These are phyloP conservation scores for Chaunax sp. DNA, from an alignment of 2,797 vertebrate genomes.

Conservation along the genomic window DNA sequence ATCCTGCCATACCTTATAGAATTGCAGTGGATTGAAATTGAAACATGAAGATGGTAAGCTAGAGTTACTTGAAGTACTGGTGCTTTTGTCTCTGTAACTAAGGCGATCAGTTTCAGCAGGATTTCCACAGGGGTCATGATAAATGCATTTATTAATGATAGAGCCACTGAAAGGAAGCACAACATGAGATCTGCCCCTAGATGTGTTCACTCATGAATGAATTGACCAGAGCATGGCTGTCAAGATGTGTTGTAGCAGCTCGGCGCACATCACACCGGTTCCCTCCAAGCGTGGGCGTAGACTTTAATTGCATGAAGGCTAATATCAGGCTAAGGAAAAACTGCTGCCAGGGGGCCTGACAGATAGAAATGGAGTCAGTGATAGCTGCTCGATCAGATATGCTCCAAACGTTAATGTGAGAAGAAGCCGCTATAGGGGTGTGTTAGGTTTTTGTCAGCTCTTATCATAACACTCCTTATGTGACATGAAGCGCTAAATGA, in stretches of 20 bases:
- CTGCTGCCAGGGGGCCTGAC: slow-evolving; percentile 71
- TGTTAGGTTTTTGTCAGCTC: slow-evolving; percentile 13
- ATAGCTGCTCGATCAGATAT: slow-evolving; percentile 62
- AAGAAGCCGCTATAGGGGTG: slow-evolving; percentile 42
- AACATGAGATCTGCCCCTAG: slow-evolving; percentile 17
- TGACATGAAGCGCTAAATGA: slow-evolving; percentile 22
- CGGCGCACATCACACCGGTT: slow-evolving; percentile 34
- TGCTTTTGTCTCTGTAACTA: not conserved
- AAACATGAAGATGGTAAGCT: not conserved
- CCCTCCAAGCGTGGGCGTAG: slow-evolving; percentile 49
- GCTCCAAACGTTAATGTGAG: slow-evolving; percentile 46
- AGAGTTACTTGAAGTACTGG: not conserved
- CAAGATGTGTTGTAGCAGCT: slow-evolving; percentile 15
- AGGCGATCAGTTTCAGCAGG: not conserved
- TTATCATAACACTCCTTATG: slow-evolving; percentile 12
- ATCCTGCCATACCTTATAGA: not conserved
- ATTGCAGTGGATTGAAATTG: not conserved
- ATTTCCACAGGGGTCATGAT: not conserved
- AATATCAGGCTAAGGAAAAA: slow-evolving; percentile 81
- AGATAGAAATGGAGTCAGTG: slow-evolving; percentile 56
- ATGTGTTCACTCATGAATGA: slow-evolving; percentile 32
- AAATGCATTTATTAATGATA: slow-evolving; percentile 2
- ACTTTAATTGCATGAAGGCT: slow-evolving; percentile 74
- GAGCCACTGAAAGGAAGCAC: slow-evolving; percentile 6
- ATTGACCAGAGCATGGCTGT: slow-evolving; percentile 45